Evolutionary conservation across 2,797 vertebrate species (phyloP), one percentile per base, ranked within the genome.

Genomic region (Sebastes ruberrimus): DNA sequence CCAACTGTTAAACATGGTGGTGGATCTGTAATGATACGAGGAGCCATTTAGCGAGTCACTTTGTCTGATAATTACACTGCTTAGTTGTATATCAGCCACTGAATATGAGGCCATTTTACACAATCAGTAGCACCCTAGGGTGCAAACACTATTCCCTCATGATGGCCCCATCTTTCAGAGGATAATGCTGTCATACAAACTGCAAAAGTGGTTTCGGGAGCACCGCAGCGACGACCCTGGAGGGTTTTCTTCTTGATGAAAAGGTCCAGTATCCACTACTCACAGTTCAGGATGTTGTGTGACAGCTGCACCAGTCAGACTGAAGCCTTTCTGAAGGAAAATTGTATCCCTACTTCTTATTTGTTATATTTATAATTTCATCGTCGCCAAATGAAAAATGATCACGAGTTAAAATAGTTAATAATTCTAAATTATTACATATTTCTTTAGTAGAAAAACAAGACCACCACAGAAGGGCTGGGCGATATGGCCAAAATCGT

Each of bases 251-350:
- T 76, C 72, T 53, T 4, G 57, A 65, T 80, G 53, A 52, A 72
- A 75, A 70, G 53, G 9, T 64, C 55, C 56, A 57, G 46, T 22
- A 70, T 78, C 49, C 66, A 78, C 28, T 13, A 9, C 14, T 22
- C 62, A 52, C 27, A 32, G 33, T 32, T 62, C 22, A 65, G 64
- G 69, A 71, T 81, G 52, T 22, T 61, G 61, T 74, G 64, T 65
- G 68, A 65, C 81, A 87, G 78, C 81, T 86, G 85, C 62, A 69
- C n/a, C 5, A n/a, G 49, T 46, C 16, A 71, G 33, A 64, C 35
- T 63, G 30, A 68, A 53, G 59, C n/a, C 7, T 59, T 28, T 78
- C 38, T 32, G 61, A 14, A 59, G 66, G 35, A 9, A 78, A 61
- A 74, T 10, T 5, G 2, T 11, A 18, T 14, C 6, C 8, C 62